These are phyloP conservation scores for Drosophila pectinifera DNA, from an alignment of 1,140 invertebrate species.

Conservation along the genomic window DNA sequence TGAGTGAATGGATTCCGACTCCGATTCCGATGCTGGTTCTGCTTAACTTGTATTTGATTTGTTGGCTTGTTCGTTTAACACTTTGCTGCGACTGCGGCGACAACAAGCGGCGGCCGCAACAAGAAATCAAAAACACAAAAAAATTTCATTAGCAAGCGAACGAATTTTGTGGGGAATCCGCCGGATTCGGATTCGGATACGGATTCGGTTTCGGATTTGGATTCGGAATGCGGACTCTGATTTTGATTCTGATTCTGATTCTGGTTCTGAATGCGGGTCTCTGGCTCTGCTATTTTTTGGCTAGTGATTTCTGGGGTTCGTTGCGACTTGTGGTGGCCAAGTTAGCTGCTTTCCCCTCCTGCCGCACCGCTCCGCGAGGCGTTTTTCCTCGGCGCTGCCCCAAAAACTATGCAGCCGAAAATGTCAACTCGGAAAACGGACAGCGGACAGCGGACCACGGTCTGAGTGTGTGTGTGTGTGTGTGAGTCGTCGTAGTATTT, in stretches of 20 bases:
- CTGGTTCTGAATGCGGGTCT: slow-evolving; percentile 16
- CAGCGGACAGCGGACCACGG: slow-evolving; percentile 3
- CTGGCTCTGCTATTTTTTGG: slow-evolving; percentile 1
- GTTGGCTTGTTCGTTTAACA: slow-evolving; percentile 55
- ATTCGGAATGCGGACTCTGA: slow-evolving; percentile 2
- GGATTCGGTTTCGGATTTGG: slow-evolving; percentile 1
- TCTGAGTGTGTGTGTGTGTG: slow-evolving; percentile 27
- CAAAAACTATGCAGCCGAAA: slow-evolving; percentile 72
- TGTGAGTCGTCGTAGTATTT: slow-evolving; percentile 71
- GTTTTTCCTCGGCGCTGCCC: slow-evolving; percentile 53
- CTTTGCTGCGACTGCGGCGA: slow-evolving; percentile 37
- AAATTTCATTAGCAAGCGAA: slow-evolving; percentile 34
- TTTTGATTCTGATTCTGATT: slow-evolving; percentile 9
- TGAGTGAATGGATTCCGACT: neutral
- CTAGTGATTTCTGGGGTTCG: slow-evolving; percentile 15
- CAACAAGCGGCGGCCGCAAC: slow-evolving; percentile 15
- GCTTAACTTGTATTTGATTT: slow-evolving; percentile 32
- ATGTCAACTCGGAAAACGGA: slow-evolving; percentile 52
- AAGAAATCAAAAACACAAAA: slow-evolving; percentile 41
- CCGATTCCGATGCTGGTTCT: neutral
- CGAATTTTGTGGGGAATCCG: slow-evolving; percentile 1
- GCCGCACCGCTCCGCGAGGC: slow-evolving; percentile 8
- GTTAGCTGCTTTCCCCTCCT: slow-evolving; percentile 5
- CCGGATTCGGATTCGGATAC: neutral
- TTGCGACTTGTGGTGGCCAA: slow-evolving; percentile 24